Evolutionary conservation across 2,113 vertebrate species (phyloP), one percentile per base, ranked within the genome.

Genomic region (Labrus mixtus): DNA sequence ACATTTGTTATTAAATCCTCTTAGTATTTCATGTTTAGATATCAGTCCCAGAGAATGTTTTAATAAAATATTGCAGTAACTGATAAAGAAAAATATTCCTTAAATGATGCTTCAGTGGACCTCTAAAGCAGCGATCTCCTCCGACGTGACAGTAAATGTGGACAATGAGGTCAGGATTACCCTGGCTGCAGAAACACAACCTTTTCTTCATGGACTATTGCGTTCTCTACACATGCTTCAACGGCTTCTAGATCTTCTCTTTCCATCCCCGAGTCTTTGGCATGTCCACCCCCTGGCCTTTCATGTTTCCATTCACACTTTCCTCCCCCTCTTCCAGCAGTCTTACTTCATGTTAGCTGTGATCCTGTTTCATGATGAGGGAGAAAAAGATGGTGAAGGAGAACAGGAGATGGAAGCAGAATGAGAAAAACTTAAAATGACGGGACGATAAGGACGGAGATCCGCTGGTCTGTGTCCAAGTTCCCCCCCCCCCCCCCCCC

Each of bases 301-400:
- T 46, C 12, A 17, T 12, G 46, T 67, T 59, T 2, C 11, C 22
- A 19, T 58, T 54, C 33, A 19, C 10, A 3, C 48, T 23, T 33
- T 41, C 72, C 51, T 72, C 61, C 62, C 55, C 51, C 61, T 76
- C n/a, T 25, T 41, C 65, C 67, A 73, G n/a, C 43, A 61, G 53
- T 45, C 72, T 41, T 55, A 74, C 72, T 78, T 46, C 73, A 51
- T 58, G 59, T 61, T 56, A 15, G 57, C 51, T 60, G 65, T 68
- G 81, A 82, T 88, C 73, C 71, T 68, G 15, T 83, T 87, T 83
- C 81, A 90, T 61, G 54, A 74, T 76, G 76, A 55, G 51, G 36
- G 19, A 22, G 51, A 57, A 11, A 59, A 51, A 57, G 61, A n/a
- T 0, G 9, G 0, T 3, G 15, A 37, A 15, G 8, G 51, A 43